Base-by-base conservation (phyloP, 2,113 vertebrate genomes). In the Ageneiosus marmoratus region DNA sequence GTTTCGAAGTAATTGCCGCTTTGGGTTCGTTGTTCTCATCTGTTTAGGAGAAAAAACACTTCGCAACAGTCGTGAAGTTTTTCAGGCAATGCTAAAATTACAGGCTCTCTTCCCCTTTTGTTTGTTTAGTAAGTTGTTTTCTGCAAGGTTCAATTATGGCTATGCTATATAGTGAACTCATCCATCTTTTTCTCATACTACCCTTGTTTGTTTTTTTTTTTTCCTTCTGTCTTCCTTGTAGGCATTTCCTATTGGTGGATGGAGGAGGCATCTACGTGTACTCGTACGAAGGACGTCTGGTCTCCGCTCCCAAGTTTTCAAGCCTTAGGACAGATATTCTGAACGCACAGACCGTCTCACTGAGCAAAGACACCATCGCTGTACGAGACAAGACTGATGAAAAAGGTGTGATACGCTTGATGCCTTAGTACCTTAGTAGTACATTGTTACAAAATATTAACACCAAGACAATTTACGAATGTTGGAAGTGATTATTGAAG, bases 271-370 rank as follows among this genome's bases (percentile, higher is more conserved):
- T 99, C 86, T 97, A 96, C 88, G 92, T 95, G 83, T 97, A 96
- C 91, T 98, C 97, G 11, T 99, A 99, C 78, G 98, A 99, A 83
- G 97, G 97, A 5, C 95, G 96, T 81, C 91, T 98, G 51, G 94
- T 97, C 89, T 99, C 96, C 27, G 94, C 96, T 85, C 97, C 97
- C 11, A 98, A 96, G 91, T 95, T 96, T 81, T 94, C 95, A 12
- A 96, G 96, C 77, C 94, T 98, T 95, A 97, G 97, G 91, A 95
- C 96, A 50, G 96, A 97, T 86, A 91, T 95, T 91, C 90, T 99
- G 65, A 99, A 95, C 86, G 88, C 94, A 70, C 96, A 96, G 90
- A 93, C 94, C 1, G 91, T 97, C 75, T 97, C 98, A 9, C 91
- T 99, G 76, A 98, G 98, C 89, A 97, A 95, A 12, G 98, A 99